Evolutionary conservation across 1,140 invertebrate species (phyloP), one percentile per base, ranked within the genome.

Genomic region (Neodiprion lecontei): DNA sequence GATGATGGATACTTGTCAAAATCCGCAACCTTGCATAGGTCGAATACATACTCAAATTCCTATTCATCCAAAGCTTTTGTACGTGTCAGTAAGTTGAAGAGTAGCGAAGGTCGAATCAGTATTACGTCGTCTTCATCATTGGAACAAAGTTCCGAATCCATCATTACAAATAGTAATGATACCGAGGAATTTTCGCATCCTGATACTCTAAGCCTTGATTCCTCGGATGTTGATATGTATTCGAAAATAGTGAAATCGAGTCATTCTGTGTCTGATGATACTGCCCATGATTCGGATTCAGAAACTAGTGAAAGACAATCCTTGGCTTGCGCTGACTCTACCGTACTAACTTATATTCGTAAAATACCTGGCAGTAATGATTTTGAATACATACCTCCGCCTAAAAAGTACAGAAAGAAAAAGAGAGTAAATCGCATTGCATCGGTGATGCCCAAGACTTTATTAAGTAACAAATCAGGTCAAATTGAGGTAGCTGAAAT

Each of bases 391-490:
- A 53, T 53, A 14, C 50, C 50, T 11, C 50, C 50, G 50, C 50
- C 50, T 53, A 53, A 53, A 53, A 53, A 53, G n/a, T 53, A 53
- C n/a, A 53, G 50, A 14, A 53, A 53, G n/a, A 53, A 53, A 14
- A 53, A 53, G n/a, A 86, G 84, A 67, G 80, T 79, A 7, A 75
- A 67, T 0, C 74, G 76, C 9, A 12, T 78, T 17, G 70, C 53
- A 21, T 23, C 75, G 4, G 72, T 70, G 9, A 48, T 21, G 17
- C 17, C 71, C 9, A 79, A 81, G 68, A n/a, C 74, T 4, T 23
- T 70, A 17, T 75, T 72, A 49, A 69, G 69, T 2, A 72, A 70
- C 11, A 79, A 77, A 11, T 11, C 70, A 65, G 21, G 67, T 11
- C 76, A 81, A 21, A 72, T 78, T 12, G 77, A 81, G 28, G 49